Percentiles rank a stretch among this genome's conserved stretches.
Conservation (phyloP, 2,888 invertebrate species). For the Dolichomitus sp. region DNA sequence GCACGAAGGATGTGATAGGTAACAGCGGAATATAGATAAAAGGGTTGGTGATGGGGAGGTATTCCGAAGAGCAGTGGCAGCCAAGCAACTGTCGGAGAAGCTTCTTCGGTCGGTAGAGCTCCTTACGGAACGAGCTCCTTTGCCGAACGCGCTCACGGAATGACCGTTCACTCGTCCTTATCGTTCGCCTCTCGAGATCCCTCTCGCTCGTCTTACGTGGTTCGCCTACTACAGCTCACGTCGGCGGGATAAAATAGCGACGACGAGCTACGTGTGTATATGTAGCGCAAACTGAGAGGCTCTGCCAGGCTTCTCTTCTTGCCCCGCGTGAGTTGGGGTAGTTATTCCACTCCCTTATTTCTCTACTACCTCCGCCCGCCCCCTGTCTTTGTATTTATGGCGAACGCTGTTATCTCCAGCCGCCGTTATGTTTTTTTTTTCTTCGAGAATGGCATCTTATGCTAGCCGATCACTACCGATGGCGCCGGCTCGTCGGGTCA, state of each 20-base stretch:
- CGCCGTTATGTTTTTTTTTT: conserved; percentile 52
- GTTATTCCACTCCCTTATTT: conserved; percentile 52
- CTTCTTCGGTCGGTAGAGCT: conserved; percentile 7
- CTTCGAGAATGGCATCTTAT: conserved; percentile 50
- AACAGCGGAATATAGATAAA: conserved; percentile 35
- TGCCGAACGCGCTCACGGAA: conserved; percentile 40
- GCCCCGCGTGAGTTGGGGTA: conserved; percentile 55
- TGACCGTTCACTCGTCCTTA: conserved; percentile 65
- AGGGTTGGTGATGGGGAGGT: conserved; percentile 27
- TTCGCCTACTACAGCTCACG: conserved; percentile 57
- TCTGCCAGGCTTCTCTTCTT: not conserved
- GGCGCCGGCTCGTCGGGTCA: conserved; percentile 53
- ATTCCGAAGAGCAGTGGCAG: conserved; percentile 8
- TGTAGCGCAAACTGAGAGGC: not conserved
- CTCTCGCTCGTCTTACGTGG: conserved; percentile 47
- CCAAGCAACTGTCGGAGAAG: conserved; percentile 2
- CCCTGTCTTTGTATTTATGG: conserved; percentile 62
- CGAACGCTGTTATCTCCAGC: conserved; percentile 57
- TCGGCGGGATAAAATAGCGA: conserved; percentile 61
- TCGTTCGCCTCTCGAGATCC: conserved; percentile 61
- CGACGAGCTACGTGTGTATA: conserved; percentile 16
- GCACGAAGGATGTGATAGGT: conserved; percentile 13
- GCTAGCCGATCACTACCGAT: conserved; percentile 52
- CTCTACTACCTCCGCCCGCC: not conserved
- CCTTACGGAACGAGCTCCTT: conserved; percentile 38